phyloP scores from a whole-genome alignment of 64 coral and sea anemone species.

The Porites australiensis region DNA sequence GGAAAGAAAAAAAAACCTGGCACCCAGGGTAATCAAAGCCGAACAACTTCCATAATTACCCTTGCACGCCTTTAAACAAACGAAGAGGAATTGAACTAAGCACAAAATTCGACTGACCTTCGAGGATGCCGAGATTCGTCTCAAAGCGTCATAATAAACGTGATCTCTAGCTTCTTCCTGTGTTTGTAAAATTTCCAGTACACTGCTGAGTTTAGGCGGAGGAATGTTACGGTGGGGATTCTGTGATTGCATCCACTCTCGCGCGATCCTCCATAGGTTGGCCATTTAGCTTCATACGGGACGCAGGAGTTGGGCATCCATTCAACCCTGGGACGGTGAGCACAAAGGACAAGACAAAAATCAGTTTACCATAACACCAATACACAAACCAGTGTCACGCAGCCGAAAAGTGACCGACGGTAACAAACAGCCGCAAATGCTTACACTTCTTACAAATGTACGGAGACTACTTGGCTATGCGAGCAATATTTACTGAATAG shows the following conservation, averaged over 20 bases:
- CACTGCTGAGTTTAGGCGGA: conserved; percentile 19
- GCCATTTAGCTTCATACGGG: conserved; percentile 9
- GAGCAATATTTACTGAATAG: neutral
- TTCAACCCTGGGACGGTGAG: neutral
- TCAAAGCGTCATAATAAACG: conserved; percentile 72
- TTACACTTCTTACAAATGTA: neutral
- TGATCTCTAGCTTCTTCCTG: conserved; percentile 71
- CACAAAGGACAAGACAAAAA: neutral
- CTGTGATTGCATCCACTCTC: conserved; percentile 16
- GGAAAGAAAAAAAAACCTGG: too few species aligned
- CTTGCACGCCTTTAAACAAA: neutral
- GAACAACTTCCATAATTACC: too few species aligned
- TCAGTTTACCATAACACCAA: neutral
- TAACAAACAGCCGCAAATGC: neutral
- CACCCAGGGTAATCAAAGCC: too few species aligned
- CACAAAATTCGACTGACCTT: conserved; percentile 10
- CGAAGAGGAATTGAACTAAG: too few species aligned
- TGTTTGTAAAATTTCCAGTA: conserved; percentile 51
- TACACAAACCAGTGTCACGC: conserved; percentile 41
- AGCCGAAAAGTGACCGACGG: neutral
- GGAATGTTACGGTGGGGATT: neutral
- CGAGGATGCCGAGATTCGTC: conserved; percentile 38
- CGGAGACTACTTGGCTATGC: neutral
- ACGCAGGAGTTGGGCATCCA: neutral
- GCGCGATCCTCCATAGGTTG: conserved; percentile 23